A percentile compares a stretch with the other conserved stretches of the same genome.
Evolutionary conservation across 2,888 invertebrate genomes (phyloP).

Genomic region (Catocala sponsa): DNA sequence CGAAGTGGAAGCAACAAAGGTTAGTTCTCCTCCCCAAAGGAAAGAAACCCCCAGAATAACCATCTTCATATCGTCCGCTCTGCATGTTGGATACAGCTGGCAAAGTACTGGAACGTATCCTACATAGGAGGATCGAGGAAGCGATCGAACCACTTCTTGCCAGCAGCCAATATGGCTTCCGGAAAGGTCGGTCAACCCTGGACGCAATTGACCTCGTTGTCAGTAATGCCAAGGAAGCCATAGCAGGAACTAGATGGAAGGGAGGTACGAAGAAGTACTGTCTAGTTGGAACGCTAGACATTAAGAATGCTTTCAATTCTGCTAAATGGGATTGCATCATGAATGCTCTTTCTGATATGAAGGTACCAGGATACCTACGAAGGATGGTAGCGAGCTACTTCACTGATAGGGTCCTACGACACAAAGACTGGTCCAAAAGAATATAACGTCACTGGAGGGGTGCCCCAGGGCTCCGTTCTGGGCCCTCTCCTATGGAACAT

Average conservation of each 20-base stretch:
- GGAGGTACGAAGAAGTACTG: background rate
- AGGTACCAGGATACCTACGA: background rate
- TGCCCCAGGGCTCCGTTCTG: background rate
- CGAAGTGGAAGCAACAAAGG: too few relatives aligned
- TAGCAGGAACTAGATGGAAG: background rate
- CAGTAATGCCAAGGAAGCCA: background rate
- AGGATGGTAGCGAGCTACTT: slow-evolving; percentile 8
- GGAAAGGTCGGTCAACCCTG: background rate
- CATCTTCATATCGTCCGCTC: too few relatives aligned
- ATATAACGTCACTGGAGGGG: slow-evolving; percentile 1
- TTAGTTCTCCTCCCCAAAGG: too few relatives aligned
- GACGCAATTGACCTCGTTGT: background rate
- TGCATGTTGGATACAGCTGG: too few relatives aligned
- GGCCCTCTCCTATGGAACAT: too few relatives aligned
- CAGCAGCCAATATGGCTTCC: too few relatives aligned
- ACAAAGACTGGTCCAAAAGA: slow-evolving; percentile 5
- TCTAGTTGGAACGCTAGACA: background rate
- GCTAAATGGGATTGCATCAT: too few relatives aligned
- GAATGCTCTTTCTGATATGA: too few relatives aligned
- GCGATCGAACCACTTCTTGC: too few relatives aligned
- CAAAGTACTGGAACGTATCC: too few relatives aligned
- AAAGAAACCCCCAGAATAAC: too few relatives aligned
- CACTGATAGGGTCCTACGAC: slow-evolving; percentile 5
- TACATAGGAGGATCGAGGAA: too few relatives aligned
- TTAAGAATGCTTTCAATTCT: background rate